Conservation (phyloP, 1,140 invertebrate genomes). For the Dendrolimus punctatus region DNA sequence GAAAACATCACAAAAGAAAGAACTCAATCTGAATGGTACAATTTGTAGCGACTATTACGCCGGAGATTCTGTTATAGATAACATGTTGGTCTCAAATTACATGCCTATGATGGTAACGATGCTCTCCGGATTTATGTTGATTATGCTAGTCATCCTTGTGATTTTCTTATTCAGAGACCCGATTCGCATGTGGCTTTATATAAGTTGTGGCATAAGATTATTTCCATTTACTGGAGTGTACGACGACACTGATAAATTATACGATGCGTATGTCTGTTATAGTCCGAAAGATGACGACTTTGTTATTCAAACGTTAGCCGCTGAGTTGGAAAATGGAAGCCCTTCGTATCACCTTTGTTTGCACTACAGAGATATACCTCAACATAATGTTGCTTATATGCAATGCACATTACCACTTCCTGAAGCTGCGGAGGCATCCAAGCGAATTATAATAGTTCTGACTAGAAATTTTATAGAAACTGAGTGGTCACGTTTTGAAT, state of each 20-base stretch:
- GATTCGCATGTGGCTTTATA: conserved; percentile 89
- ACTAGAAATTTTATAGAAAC: conserved; percentile 90
- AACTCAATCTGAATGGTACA: conserved; percentile 85
- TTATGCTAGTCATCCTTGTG: conserved; percentile 81
- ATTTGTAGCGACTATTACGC: conserved; percentile 88
- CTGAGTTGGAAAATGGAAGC: conserved; percentile 87
- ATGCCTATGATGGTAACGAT: conserved; percentile 86
- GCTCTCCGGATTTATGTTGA: conserved; percentile 79
- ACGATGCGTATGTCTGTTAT: conserved; percentile 95
- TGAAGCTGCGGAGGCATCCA: conserved; percentile 89
- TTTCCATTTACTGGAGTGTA: conserved; percentile 77
- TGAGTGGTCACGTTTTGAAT: conserved; percentile 89
- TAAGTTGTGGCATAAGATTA: conserved; percentile 87
- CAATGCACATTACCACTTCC: conserved; percentile 84
- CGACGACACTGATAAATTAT: conserved; percentile 89
- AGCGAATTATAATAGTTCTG: conserved; percentile 84
- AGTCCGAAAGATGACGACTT: conserved; percentile 94
- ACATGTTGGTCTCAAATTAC: conserved; percentile 87
- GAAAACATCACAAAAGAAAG: conserved; percentile 77
- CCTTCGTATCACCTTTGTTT: conserved; percentile 88
- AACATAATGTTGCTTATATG: conserved; percentile 77
- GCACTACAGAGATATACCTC: conserved; percentile 86
- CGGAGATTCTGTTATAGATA: conserved; percentile 86
- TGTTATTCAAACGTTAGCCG: conserved; percentile 87
- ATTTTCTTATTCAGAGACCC: conserved; percentile 88